Evolutionary conservation across 2,113 vertebrate species (phyloP).

Genomic region (Calcarius ornatus): DNA sequence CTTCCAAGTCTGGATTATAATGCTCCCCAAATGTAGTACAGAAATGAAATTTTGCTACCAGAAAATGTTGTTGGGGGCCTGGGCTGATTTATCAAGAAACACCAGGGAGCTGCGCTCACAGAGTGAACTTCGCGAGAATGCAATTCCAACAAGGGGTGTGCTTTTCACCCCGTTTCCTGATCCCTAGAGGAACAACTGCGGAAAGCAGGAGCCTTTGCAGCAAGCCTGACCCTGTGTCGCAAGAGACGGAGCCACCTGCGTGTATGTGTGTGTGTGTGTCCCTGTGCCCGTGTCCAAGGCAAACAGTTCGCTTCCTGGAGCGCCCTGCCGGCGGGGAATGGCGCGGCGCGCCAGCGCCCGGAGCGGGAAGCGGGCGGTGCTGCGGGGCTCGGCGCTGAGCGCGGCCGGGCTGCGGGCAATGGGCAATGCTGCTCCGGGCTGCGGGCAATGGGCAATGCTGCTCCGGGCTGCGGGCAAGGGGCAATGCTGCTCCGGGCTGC

Average conservation of each 20-base stretch:
- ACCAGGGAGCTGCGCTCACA: background rate
- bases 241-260: constrained; percentile 6
- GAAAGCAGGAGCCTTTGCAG: background rate
- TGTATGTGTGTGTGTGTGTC: background rate
- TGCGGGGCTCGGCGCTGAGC: background rate
- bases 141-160: rapidly evolving
- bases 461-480: too few species aligned
- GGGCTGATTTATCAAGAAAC: background rate
- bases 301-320: constrained; percentile 1
- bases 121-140: background rate
- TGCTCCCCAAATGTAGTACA: background rate
- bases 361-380: background rate
- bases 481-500: background rate
- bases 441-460: background rate
- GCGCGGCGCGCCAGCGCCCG: background rate
- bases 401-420: background rate
- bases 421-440: background rate
- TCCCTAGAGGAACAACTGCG: background rate
- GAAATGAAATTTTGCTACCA: background rate
- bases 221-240: background rate
- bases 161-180: background rate
- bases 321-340: background rate
- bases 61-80: background rate
- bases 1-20: background rate
- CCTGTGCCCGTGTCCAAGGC: background rate